Evolutionary conservation across 2,888 invertebrate species (phyloP).

Genomic region (Tachina grossa): DNA sequence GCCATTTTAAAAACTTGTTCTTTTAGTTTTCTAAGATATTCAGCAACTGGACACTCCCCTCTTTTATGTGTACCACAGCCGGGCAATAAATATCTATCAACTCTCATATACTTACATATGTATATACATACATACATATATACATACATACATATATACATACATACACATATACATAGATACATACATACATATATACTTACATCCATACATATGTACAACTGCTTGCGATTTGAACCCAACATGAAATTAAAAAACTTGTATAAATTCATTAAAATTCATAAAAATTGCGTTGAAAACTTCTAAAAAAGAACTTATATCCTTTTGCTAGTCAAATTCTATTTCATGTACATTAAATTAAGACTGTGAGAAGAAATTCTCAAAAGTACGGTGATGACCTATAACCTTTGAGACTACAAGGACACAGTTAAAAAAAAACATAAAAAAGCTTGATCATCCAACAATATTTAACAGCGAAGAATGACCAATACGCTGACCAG

Average conservation of each 20-base stretch:
- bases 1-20: conserved; percentile 57
- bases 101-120: neutral
- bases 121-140: neutral
- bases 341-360: conserved; percentile 26
- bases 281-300: conserved; percentile 74
- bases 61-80: conserved; percentile 25
- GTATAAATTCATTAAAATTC: conserved; percentile 79
- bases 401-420: conserved; percentile 75
- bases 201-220: no score
- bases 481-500: conserved; percentile 81
- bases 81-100: conserved; percentile 7
- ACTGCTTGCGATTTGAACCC: neutral
- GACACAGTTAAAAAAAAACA: conserved; percentile 39
- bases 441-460: conserved; percentile 61
- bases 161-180: neutral
- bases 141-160: neutral
- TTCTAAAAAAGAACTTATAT: conserved; percentile 46
- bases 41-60: conserved; percentile 66
- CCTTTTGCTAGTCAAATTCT: conserved; percentile 53
- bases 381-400: conserved; percentile 81
- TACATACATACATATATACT: no score
- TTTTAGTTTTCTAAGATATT: conserved; percentile 14
- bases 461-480: conserved; percentile 65
- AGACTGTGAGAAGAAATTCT: conserved; percentile 79
- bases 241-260: conserved; percentile 74